A percentile compares a stretch with the other conserved stretches of the same genome.
Conservation (phyloP, 2,113 vertebrate genomes). For the Xiphophorus couchianus region DNA sequence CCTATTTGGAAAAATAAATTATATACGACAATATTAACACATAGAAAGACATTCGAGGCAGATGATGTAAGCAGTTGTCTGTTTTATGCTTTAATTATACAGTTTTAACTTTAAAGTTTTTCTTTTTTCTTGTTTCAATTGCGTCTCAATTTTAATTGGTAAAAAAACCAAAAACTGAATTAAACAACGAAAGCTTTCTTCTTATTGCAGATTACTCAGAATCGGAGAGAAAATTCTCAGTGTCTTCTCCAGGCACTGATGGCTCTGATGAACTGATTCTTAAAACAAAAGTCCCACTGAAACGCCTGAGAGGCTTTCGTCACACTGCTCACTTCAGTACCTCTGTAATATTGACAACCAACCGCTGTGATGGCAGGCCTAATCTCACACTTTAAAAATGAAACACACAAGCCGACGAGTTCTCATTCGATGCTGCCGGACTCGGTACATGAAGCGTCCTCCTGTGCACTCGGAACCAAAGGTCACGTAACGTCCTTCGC, state of each 20-base stretch:
- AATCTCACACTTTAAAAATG: conserved; percentile 59
- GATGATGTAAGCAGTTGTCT: no score
- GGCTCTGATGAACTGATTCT: conserved; percentile 39
- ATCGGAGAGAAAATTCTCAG: not conserved
- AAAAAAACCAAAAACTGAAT: no score
- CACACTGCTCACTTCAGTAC: conserved; percentile 40
- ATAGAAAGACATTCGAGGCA: no score
- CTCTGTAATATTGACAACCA: conserved; percentile 38
- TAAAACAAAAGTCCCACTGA: conserved; percentile 39
- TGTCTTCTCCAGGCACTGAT: conserved; percentile 13
- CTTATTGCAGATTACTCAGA: not conserved
- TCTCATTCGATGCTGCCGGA: conserved; percentile 38
- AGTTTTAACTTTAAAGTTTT: no score
- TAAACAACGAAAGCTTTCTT: not conserved
- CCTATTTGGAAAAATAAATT: no score
- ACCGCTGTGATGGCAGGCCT: conserved; percentile 21
- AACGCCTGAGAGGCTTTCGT: conserved; percentile 20
- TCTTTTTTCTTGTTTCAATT: no score
- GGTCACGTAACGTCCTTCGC: conserved; percentile 24
- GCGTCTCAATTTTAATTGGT: no score
- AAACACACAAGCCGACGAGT: conserved; percentile 44
- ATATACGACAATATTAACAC: no score
- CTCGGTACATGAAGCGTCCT: conserved; percentile 42
- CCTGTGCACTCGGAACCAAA: conserved; percentile 12
- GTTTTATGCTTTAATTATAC: no score